Percentiles rank a stretch among this genome's conserved stretches.
Conservation (phyloP, 2,888 invertebrate genomes). For the Cremastobaeus sp. region DNA sequence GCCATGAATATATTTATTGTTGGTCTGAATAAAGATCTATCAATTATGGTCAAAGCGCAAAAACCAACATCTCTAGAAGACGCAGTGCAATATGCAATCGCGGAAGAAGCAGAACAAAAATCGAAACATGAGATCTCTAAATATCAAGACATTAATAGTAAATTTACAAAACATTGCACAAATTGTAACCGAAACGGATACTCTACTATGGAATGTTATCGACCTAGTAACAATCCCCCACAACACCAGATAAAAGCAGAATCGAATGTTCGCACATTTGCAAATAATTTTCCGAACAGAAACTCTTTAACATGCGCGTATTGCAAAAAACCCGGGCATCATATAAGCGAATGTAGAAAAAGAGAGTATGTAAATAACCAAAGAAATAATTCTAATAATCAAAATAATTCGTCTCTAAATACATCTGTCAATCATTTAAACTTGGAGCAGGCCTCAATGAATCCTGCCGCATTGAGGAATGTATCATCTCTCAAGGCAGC, state of each 20-base stretch:
- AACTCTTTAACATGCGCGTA: slow-evolving; percentile 22
- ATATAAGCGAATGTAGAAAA: slow-evolving; percentile 32
- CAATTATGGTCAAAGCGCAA: slow-evolving; percentile 68
- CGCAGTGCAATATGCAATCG: slow-evolving; percentile 65
- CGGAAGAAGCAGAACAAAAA: slow-evolving; percentile 66
- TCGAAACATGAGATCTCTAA: slow-evolving; percentile 53
- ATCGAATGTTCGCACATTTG: background rate
- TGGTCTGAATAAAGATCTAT: slow-evolving; percentile 66
- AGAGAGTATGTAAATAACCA: slow-evolving; percentile 42
- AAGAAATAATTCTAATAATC: slow-evolving; percentile 28
- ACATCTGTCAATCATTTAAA: no score
- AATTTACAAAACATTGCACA: background rate
- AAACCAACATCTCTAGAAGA: slow-evolving; percentile 65
- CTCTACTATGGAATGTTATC: background rate
- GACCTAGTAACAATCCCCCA: background rate
- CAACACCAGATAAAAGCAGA: background rate
- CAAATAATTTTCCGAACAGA: slow-evolving; percentile 31
- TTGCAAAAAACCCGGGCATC: slow-evolving; percentile 41
- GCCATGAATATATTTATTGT: slow-evolving; percentile 67
- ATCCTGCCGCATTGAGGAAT: no score
- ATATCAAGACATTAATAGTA: background rate
- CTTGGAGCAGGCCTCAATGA: no score
- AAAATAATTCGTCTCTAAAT: slow-evolving; percentile 19
- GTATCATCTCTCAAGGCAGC: no score
- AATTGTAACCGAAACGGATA: slow-evolving; percentile 3